Conservation (phyloP, 2,888 invertebrate genomes). For the Tridacna gigas region DNA sequence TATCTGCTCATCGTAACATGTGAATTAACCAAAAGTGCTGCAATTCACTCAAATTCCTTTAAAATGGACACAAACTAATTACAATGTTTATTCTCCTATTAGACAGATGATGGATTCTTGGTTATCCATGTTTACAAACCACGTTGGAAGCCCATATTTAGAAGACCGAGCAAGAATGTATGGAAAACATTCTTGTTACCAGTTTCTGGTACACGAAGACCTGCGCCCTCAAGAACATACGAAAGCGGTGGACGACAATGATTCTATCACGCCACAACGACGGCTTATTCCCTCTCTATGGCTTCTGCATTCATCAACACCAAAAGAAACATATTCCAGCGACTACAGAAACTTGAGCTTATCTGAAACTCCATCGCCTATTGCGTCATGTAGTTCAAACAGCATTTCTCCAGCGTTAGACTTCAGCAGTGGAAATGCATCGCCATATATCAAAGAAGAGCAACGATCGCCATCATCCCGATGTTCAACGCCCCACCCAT, state of each 20-base stretch:
- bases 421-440: not conserved
- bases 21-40: too few relatives aligned
- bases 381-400: not conserved
- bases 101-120: not conserved
- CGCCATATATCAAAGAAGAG: constrained; percentile 3
- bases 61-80: not conserved
- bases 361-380: constrained; percentile 1
- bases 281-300: not conserved
- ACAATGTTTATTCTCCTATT: not conserved
- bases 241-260: not conserved
- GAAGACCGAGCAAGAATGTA: not conserved
- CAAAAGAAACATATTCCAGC: not conserved
- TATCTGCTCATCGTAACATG: too few relatives aligned
- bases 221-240: not conserved
- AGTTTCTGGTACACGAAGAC: not conserved
- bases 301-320: not conserved
- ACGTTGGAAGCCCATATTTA: not conserved
- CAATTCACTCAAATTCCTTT: too few relatives aligned
- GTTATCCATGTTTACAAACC: not conserved
- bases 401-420: not conserved
- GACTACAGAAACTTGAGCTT: not conserved
- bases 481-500: constrained; percentile 31
- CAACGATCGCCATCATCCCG: not conserved
- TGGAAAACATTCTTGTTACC: not conserved
- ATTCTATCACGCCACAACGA: not conserved